A percentile compares a stretch with the other conserved stretches of the same genome.
Evolutionary conservation across 2,888 invertebrate genomes (phyloP).

Genomic region (Eristalis arbustorum): DNA sequence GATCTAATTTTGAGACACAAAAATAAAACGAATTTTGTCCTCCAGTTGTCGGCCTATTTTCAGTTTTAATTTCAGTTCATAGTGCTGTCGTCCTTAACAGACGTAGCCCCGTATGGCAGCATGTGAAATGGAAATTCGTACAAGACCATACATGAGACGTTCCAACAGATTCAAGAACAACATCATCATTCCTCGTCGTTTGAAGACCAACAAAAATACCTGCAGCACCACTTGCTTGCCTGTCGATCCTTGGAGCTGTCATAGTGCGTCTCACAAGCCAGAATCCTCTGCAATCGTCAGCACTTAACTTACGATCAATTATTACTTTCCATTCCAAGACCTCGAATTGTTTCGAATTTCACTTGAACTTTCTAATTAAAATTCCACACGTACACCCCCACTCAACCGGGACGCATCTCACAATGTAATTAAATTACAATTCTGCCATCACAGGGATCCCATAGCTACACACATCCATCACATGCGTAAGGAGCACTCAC

Average conservation of each 20-base stretch:
- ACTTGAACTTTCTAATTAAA: slow-evolving; percentile 21
- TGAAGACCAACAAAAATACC: too few species aligned
- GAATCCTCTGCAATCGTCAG: neutral
- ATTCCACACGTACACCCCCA: slow-evolving; percentile 8
- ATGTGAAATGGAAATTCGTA: too few species aligned
- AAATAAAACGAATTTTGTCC: too few species aligned
- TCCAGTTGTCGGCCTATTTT: too few species aligned
- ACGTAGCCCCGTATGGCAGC: too few species aligned
- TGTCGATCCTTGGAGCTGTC: neutral
- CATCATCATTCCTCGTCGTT: too few species aligned
- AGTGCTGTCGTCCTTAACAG: too few species aligned
- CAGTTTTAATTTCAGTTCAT: too few species aligned
- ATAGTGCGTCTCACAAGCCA: neutral
- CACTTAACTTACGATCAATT: neutral
- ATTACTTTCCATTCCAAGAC: neutral
- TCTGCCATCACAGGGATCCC: neutral
- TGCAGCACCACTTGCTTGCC: neutral
- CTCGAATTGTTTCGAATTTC: slow-evolving; percentile 11
- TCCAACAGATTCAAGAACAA: too few species aligned
- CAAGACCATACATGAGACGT: too few species aligned
- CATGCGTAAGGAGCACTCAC: neutral
- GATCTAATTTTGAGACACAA: too few species aligned
- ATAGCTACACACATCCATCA: too few species aligned
- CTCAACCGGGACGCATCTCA: slow-evolving; percentile 10
- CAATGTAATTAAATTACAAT: slow-evolving; percentile 32